Conservation (phyloP, 2,888 invertebrate genomes). For the Gymnosoma rotundatum region DNA sequence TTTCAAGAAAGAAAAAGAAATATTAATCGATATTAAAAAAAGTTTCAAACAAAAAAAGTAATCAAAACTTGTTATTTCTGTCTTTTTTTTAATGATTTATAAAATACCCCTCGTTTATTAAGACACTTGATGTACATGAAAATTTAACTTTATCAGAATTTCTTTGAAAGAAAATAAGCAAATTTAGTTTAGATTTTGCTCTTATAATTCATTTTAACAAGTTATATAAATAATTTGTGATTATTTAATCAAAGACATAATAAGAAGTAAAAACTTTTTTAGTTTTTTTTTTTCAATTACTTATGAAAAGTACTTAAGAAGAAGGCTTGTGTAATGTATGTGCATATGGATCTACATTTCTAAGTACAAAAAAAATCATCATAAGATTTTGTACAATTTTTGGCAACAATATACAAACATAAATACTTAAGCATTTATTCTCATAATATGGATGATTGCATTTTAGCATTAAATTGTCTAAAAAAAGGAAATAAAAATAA, state of each 20-base stretch:
- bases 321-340: conserved; percentile 17
- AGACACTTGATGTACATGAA: neutral
- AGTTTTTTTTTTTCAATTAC: neutral
- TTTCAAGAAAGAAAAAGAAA: too few species aligned
- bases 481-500: conserved; percentile 14
- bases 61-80: too few species aligned
- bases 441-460: conserved; percentile 64
- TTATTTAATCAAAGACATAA: conserved; percentile 38
- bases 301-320: conserved; percentile 33
- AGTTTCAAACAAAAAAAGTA: too few species aligned
- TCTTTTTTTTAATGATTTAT: too few species aligned
- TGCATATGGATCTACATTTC: neutral
- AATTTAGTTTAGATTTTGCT: neutral
- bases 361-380: conserved; percentile 13
- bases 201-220: conserved; percentile 25
- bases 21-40: too few species aligned
- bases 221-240: conserved; percentile 30
- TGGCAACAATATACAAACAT: conserved; percentile 27
- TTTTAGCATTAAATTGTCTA: conserved; percentile 63
- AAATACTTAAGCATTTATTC: conserved; percentile 46
- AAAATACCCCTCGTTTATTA: too few species aligned
- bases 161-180: conserved; percentile 2
- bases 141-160: neutral
- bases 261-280: conserved; percentile 24
- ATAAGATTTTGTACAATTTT: conserved; percentile 29